Evolutionary conservation across 2,888 invertebrate species (phyloP).

Genomic region (Agonopterix subpropinquella): DNA sequence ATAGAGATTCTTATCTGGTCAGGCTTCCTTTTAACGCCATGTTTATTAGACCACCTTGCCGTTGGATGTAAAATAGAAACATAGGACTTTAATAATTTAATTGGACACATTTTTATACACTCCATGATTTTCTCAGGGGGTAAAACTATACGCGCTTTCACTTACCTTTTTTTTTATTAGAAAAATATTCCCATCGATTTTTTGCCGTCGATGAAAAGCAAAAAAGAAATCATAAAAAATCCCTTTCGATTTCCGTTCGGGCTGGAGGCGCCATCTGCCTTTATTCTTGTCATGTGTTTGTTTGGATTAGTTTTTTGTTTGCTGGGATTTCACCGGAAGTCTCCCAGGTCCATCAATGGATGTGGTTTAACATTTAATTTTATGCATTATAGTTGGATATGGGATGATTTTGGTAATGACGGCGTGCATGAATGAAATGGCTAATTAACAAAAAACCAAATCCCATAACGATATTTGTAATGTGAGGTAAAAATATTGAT

Average conservation of each 20-base stretch:
- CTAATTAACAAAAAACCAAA: background rate
- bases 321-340: constrained; percentile 64
- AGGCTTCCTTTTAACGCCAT: too few species aligned
- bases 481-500: too few species aligned
- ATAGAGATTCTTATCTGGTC: too few species aligned
- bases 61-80: too few species aligned
- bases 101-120: too few species aligned
- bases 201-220: constrained; percentile 39
- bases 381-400: constrained; percentile 24
- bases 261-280: constrained; percentile 64
- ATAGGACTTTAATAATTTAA: too few species aligned
- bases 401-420: constrained; percentile 3
- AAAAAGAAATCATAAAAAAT: constrained; percentile 43
- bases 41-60: too few species aligned
- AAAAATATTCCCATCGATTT: constrained; percentile 45
- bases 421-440: constrained; percentile 9
- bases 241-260: constrained; percentile 70
- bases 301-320: constrained; percentile 53
- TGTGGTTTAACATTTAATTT: constrained; percentile 48
- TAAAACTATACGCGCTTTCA: constrained; percentile 39
- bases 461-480: too few species aligned
- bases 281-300: constrained; percentile 61
- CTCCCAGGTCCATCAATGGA: constrained; percentile 32
- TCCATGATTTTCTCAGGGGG: background rate
- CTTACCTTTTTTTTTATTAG: constrained; percentile 30